Evolutionary conservation across 2,888 invertebrate species (phyloP).

Genomic region (Epinotia ramella): DNA sequence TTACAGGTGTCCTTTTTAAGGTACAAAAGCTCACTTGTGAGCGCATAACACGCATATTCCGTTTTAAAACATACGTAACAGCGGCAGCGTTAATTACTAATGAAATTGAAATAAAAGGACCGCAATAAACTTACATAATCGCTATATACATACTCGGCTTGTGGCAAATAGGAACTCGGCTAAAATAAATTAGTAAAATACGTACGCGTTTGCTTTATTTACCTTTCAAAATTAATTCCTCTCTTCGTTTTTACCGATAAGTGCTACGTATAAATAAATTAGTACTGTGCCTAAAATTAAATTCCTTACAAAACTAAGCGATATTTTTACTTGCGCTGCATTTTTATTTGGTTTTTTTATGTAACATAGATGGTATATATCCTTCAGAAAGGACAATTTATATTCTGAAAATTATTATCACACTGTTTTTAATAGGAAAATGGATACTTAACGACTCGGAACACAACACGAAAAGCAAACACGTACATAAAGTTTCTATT

Average conservation of each 20-base stretch:
- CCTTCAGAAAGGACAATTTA: neutral
- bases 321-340: neutral
- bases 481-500: neutral
- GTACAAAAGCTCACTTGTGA: neutral
- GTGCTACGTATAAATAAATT: slow-evolving; percentile 23
- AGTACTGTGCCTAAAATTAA: neutral
- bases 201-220: neutral
- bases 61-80: too few relatives aligned
- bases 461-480: neutral
- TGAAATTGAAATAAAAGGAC: too few relatives aligned
- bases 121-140: too few relatives aligned
- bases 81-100: too few relatives aligned
- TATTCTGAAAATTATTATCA: neutral
- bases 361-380: neutral
- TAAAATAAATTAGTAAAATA: neutral
- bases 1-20: slow-evolving; percentile 1
- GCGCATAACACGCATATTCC: neutral
- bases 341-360: neutral
- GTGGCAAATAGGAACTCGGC: neutral
- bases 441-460: neutral
- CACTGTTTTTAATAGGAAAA: too few relatives aligned
- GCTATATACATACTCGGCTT: neutral
- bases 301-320: neutral
- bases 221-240: slow-evolving; percentile 13
- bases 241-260: slow-evolving; percentile 18